Evolutionary conservation across 2,888 invertebrate species (phyloP).

Genomic region (Drosophila borealis): DNA sequence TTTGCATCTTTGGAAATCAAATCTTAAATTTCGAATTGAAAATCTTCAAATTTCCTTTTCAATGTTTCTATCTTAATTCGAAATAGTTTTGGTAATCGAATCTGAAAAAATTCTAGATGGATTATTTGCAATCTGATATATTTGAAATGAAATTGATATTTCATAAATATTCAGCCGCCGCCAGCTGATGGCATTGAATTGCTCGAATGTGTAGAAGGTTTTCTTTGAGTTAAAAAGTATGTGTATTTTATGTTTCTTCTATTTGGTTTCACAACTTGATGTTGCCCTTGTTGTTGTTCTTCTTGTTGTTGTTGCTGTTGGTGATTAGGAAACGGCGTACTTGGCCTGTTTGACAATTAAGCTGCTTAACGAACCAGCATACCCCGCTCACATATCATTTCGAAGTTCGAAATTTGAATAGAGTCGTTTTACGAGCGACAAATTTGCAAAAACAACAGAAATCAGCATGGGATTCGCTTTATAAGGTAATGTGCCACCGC

Average conservation of each 20-base stretch:
- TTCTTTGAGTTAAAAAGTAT: conserved; percentile 6
- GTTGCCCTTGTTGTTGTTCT: background rate
- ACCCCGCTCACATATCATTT: conserved; percentile 21
- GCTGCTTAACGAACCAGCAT: conserved; percentile 63
- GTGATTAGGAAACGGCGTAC: conserved; percentile 33
- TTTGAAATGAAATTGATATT: conserved; percentile 7
- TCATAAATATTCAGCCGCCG: background rate
- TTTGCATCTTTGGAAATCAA: no score
- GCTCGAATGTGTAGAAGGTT: conserved; percentile 1
- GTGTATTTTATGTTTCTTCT: conserved; percentile 15
- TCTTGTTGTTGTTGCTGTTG: conserved; percentile 16
- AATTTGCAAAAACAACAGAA: conserved; percentile 38
- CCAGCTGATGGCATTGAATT: conserved; percentile 14
- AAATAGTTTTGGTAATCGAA: background rate
- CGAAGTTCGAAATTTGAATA: conserved; percentile 45
- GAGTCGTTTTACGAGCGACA: conserved; percentile 49
- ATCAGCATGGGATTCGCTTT: conserved; percentile 25
- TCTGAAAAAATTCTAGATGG: background rate
- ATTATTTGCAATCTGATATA: conserved; percentile 3
- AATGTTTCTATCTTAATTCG: background rate
- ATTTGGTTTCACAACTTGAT: conserved; percentile 9
- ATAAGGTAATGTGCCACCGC: conserved; percentile 27
- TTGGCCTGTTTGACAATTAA: conserved; percentile 61
- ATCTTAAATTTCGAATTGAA: background rate
- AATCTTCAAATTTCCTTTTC: background rate